These are phyloP conservation scores for Rhagonycha fulva DNA, from an alignment of 2,888 invertebrate genomes.

Conservation along the genomic window DNA sequence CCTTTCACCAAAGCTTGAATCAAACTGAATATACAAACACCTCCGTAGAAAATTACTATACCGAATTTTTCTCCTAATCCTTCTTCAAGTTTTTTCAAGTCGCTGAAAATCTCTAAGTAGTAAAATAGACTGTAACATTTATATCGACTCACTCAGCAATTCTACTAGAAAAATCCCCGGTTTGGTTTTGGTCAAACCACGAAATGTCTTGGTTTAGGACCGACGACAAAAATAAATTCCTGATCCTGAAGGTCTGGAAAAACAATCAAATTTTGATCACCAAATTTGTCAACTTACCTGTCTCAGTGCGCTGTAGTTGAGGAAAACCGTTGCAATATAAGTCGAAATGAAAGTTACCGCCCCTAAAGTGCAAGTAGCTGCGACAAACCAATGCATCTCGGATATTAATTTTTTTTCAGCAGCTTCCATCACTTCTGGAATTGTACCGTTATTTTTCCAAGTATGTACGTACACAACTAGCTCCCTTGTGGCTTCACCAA, in stretches of 20 bases:
- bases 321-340: constrained; percentile 67
- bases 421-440: constrained; percentile 31
- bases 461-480: constrained; percentile 55
- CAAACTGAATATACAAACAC: constrained; percentile 70
- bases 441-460: background rate
- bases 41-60: constrained; percentile 71
- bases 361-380: constrained; percentile 67
- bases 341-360: constrained; percentile 62
- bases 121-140: background rate
- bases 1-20: constrained; percentile 74
- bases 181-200: too few species aligned
- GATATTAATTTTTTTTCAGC: constrained; percentile 56
- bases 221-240: too few species aligned
- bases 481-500: constrained; percentile 66
- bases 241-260: too few species aligned
- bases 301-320: constrained; percentile 72
- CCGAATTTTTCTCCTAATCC: constrained; percentile 51
- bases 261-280: too few species aligned
- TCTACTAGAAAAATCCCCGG: too few species aligned
- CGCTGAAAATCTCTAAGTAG: too few species aligned
- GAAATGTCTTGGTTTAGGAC: too few species aligned
- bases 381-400: constrained; percentile 61
- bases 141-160: too few species aligned
- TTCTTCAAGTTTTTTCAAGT: too few species aligned
- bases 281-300: constrained; percentile 57